Evolutionary conservation across 1,140 invertebrate genomes (phyloP), one percentile per base, ranked within the genome.

Genomic region (Oedothorax gibbosus): DNA sequence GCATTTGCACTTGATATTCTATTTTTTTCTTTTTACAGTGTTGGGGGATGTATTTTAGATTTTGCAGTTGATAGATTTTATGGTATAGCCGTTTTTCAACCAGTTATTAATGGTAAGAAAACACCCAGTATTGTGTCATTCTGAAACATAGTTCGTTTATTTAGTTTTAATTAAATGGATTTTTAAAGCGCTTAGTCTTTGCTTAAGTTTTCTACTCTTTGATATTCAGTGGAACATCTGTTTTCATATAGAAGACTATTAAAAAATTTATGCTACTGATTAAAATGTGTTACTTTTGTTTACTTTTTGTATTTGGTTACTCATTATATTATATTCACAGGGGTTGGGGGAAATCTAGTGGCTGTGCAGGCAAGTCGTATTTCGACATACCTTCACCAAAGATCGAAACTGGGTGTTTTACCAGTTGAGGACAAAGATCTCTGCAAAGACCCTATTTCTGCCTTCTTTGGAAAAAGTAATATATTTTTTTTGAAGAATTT

Each of bases 311-410:
- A 53, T 75, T 64, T 72, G 49, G 53, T 14, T 51, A 15, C 12
- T 64, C 20, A n/a, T 35, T 10, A 0, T 84, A 77, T 79, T 1
- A 0, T 68, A 56, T 62, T 87, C 88, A 21, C 85, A 92, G 92
- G 92, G 72, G 91, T 93, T 81, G 92, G 92, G 7, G 92, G 92
- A 53, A 93, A 93, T 87, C 87, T 92, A 20, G 93, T 92, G 1
- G 92, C 93, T 64, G 91, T 93, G 12, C 92, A 93, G 88, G 92
- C 92, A 7, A 92, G 91, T 88, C 90, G 92, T 56, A 87, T 86
- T 57, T 92, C 92, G 12, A 93, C 92, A 21, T 90, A 88, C 82
- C 89, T 92, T 62, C 92, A 93, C 87, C 81, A 87, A 51, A 72
- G 60, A 57, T 77, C 86, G 60, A 83, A 79, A 62, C 68, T 86